Conservation (phyloP, 1,140 invertebrate genomes). For the Sarcophaga bullata region DNA sequence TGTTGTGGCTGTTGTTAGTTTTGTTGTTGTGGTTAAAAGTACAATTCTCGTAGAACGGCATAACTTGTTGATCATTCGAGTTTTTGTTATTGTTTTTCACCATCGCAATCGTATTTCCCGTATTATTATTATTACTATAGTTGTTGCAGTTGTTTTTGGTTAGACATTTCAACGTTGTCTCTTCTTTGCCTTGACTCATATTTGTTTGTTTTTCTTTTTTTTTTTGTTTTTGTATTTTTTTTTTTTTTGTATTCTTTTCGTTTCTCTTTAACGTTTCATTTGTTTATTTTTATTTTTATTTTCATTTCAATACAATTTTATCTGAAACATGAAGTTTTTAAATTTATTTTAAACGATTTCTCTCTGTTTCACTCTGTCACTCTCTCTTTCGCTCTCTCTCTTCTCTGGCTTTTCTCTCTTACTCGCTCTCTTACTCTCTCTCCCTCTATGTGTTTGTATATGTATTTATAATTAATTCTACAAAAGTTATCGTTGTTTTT, state of each 20-base stretch:
- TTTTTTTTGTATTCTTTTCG: background rate
- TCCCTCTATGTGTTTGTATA: background rate
- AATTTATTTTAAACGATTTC: too few relatives aligned
- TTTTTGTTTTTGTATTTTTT: conserved; percentile 15
- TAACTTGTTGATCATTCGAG: conserved; percentile 39
- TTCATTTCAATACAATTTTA: background rate
- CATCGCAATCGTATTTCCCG: background rate
- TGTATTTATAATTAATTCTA: background rate
- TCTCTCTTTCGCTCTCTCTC: background rate
- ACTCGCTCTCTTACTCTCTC: background rate
- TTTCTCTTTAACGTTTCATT: conserved; percentile 3
- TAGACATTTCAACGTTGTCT: conserved; percentile 27
- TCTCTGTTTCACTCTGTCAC: too few relatives aligned
- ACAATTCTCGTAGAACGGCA: conserved; percentile 27
- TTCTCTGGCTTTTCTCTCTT: background rate
- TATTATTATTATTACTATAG: conserved; percentile 14
- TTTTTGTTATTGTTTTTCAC: conserved; percentile 26
- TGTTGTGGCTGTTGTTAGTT: conserved; percentile 29
- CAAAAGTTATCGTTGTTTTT: background rate
- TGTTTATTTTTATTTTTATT: background rate
- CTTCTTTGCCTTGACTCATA: conserved; percentile 18
- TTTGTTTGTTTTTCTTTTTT: conserved; percentile 1
- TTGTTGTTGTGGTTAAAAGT: conserved; percentile 29
- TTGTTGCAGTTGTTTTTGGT: conserved; percentile 16
- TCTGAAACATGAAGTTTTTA: too few relatives aligned